These are phyloP conservation scores for Macrochelys suwanniensis DNA, from an alignment of 2,797 vertebrate genomes.

Conservation along the genomic window DNA sequence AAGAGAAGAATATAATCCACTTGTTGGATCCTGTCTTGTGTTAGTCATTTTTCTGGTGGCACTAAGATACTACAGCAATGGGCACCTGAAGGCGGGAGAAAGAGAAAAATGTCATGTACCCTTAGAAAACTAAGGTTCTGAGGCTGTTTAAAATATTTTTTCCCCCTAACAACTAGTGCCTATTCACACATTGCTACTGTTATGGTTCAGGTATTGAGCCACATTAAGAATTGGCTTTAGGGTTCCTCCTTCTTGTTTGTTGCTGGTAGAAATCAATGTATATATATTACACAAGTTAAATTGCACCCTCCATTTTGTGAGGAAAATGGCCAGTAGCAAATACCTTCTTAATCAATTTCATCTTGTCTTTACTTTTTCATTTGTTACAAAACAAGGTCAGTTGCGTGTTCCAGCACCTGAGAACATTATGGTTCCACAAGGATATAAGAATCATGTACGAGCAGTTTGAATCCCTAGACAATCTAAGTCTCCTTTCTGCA, in stretches of 20 bases:
- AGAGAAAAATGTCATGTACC: neutral
- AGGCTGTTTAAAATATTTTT: neutral
- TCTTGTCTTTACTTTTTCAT: neutral
- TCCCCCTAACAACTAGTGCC: neutral
- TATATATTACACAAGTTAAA: neutral
- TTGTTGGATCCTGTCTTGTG: neutral
- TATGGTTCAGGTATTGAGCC: neutral
- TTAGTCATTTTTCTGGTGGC: neutral
- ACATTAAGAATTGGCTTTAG: neutral
- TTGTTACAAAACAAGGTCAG: constrained; percentile 12
- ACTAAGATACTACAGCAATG: neutral
- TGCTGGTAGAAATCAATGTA: constrained; percentile 25
- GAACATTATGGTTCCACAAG: constrained; percentile 10
- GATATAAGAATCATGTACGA: neutral
- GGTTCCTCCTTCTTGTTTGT: neutral
- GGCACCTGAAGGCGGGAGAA: neutral
- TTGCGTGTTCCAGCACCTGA: neutral
- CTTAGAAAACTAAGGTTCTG: neutral
- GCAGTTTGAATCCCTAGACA: neutral
- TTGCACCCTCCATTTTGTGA: constrained; percentile 31
- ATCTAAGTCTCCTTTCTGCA: neutral
- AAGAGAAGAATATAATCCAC: neutral
- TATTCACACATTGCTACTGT: neutral
- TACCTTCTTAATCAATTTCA: constrained; percentile 10
- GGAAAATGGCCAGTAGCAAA: constrained; percentile 15